These are phyloP conservation scores for Drosophila sp. DNA, from an alignment of 1,140 invertebrate species.

Conservation along the genomic window DNA sequence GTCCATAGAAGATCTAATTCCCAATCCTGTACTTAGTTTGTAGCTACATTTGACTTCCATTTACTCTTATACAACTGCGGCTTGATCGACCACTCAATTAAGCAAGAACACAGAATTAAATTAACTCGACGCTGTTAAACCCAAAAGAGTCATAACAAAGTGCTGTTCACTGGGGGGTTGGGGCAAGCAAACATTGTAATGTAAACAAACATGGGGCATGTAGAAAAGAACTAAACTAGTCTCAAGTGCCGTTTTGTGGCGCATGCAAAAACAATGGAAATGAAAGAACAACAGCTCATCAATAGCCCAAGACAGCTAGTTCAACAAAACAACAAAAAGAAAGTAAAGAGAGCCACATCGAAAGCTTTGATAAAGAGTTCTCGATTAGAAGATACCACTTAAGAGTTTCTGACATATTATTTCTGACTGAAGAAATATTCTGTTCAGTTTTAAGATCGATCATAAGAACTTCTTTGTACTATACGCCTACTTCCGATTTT, in stretches of 20 bases:
- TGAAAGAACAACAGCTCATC: constrained; percentile 75
- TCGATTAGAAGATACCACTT: background rate
- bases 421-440: no score
- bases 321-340: background rate
- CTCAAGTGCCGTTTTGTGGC: constrained; percentile 63
- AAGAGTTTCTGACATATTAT: no score
- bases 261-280: constrained; percentile 50
- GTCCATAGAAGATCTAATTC: constrained; percentile 4
- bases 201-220: constrained; percentile 54
- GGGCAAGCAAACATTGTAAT: constrained; percentile 63
- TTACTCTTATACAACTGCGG: constrained; percentile 28
- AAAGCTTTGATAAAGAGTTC: background rate
- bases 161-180: constrained; percentile 5
- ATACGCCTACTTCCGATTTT: background rate
- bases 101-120: constrained; percentile 71
- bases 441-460: background rate
- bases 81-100: constrained; percentile 74
- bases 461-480: no score
- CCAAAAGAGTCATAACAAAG: constrained; percentile 74
- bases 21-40: constrained; percentile 11
- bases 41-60: constrained; percentile 62
- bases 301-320: constrained; percentile 57
- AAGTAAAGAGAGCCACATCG: background rate
- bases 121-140: constrained; percentile 60
- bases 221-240: constrained; percentile 36